A percentile compares a stretch with the other conserved stretches of the same genome.
phyloP scores from a whole-genome alignment of 2,113 vertebrate genomes.

The Setophaga kirtlandii region DNA sequence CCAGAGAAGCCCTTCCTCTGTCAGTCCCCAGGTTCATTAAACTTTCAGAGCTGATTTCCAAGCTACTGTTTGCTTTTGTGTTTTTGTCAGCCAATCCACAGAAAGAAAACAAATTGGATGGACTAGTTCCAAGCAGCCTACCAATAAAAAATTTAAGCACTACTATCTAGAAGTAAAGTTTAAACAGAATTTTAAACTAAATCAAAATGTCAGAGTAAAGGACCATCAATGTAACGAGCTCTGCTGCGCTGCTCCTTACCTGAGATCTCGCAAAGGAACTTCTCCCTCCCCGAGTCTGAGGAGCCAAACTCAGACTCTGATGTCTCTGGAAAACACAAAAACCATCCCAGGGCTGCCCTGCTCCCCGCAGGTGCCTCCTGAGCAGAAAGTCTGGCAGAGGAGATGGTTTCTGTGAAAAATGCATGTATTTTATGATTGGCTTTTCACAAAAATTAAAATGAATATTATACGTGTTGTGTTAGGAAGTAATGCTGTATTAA shows the following conservation, averaged over 20 bases:
- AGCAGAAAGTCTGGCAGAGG: background rate
- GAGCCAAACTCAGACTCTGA: background rate
- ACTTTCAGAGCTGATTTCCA: background rate
- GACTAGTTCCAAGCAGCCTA: conserved; percentile 40
- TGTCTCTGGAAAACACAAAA: background rate
- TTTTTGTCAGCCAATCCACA: conserved; percentile 43
- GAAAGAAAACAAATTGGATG: conserved; percentile 15
- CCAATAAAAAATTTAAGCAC: conserved; percentile 57
- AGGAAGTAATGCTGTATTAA: too few relatives aligned
- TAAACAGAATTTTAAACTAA: conserved; percentile 65
- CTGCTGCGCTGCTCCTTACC: conserved; percentile 12
- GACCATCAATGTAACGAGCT: conserved; percentile 8
- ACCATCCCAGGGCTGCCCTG: background rate
- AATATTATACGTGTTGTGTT: too few relatives aligned
- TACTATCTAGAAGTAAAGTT: conserved; percentile 24
- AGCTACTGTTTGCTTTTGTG: conserved; percentile 22
- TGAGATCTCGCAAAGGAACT: background rate
- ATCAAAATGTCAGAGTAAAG: conserved; percentile 55
- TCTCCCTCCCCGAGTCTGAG: background rate
- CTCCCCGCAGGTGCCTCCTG: background rate
- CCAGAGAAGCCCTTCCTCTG: background rate
- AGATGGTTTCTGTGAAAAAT: background rate
- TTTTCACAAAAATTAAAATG: too few relatives aligned
- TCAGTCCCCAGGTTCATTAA: background rate
- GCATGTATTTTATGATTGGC: too few relatives aligned